These are phyloP conservation scores for Neopipo cinnamomea DNA, from an alignment of 2,113 vertebrate species.

Conservation along the genomic window DNA sequence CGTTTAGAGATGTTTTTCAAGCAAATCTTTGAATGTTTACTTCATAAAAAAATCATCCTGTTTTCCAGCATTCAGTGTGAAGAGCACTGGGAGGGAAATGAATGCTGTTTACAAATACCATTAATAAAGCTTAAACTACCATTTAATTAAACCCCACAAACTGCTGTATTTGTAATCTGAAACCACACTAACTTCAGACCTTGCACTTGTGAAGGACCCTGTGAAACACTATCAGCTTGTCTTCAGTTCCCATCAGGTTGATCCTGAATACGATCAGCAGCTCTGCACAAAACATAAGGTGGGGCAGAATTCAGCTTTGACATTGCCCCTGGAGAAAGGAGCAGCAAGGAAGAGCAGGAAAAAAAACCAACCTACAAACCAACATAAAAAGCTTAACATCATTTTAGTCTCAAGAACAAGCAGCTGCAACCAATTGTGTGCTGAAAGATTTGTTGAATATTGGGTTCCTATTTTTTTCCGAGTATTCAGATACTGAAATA, in stretches of 20 bases:
- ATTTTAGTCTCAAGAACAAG: neutral
- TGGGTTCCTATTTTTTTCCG: neutral
- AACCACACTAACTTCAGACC: neutral
- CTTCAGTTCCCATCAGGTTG: neutral
- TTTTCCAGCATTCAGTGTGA: neutral
- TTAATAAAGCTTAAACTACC: neutral
- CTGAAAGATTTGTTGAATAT: neutral
- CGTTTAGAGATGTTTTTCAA: neutral
- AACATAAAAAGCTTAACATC: neutral
- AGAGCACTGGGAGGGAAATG: neutral
- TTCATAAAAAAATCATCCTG: neutral
- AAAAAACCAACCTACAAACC: fast-evolving
- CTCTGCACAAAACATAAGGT: neutral
- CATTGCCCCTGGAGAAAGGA: neutral
- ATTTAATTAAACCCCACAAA: neutral
- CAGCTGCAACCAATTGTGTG: neutral
- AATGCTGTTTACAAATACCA: neutral
- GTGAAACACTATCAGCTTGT: neutral
- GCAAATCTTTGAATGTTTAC: neutral
- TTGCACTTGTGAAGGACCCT: fast-evolving
- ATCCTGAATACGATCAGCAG: fast-evolving
- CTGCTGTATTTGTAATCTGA: neutral
- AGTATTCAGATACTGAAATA: neutral
- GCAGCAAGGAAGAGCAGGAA: fast-evolving
- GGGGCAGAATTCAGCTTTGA: neutral